These are phyloP conservation scores for Linnaemya vulpina DNA, from an alignment of 2,888 invertebrate genomes.

Conservation along the genomic window DNA sequence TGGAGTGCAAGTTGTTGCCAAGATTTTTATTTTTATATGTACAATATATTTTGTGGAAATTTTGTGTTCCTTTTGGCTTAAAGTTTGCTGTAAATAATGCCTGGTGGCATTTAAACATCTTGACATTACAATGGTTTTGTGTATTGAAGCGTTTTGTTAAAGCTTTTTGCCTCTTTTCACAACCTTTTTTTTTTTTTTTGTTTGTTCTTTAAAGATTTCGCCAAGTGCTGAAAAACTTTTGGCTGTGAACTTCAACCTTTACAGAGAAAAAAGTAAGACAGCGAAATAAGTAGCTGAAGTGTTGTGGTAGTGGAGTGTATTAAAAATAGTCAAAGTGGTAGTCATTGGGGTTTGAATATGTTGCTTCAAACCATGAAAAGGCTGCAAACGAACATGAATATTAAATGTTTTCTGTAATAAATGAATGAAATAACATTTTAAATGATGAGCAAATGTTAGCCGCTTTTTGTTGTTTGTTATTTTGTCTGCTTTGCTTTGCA, in stretches of 20 bases:
- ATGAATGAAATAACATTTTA: conserved; percentile 64
- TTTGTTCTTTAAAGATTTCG: conserved; percentile 15
- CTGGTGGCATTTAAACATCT: conserved; percentile 71
- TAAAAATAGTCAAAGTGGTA: conserved; percentile 9
- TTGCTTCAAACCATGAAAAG: not conserved
- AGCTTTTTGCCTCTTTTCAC: conserved; percentile 9
- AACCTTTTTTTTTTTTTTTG: not conserved
- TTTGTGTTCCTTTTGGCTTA: conserved; percentile 16
- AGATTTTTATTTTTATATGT: conserved; percentile 45
- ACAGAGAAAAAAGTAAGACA: not conserved
- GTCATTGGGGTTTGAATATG: conserved; percentile 4
- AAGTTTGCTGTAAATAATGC: conserved; percentile 56
- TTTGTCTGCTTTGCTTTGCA: not conserved
- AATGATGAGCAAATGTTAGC: conserved; percentile 61
- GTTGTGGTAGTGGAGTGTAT: not conserved
- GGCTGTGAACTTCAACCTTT: conserved; percentile 56
- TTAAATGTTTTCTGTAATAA: conserved; percentile 61
- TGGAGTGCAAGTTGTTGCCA: conserved; percentile 23
- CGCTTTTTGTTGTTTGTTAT: no score
- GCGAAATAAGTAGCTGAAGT: conserved; percentile 28
- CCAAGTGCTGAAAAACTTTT: conserved; percentile 40
- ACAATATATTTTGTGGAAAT: not conserved
- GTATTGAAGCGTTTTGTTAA: conserved; percentile 47
- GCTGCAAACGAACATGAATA: conserved; percentile 55
- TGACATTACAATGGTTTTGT: conserved; percentile 70